phyloP scores from a whole-genome alignment of 1,140 invertebrate genomes.

The Plodia interpunctella region DNA sequence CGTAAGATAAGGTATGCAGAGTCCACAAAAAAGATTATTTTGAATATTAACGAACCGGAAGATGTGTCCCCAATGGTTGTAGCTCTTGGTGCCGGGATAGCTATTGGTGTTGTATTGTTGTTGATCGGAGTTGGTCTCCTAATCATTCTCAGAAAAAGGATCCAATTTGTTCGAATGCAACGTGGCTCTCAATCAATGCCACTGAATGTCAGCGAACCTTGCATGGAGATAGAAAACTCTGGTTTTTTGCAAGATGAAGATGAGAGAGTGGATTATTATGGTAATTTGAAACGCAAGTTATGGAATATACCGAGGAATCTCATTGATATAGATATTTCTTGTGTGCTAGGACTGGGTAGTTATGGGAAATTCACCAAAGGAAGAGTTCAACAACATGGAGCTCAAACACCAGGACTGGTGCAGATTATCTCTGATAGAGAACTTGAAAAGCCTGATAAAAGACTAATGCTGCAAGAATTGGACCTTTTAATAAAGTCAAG shows the following conservation, averaged over 20 bases:
- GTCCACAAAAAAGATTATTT: conserved; percentile 69
- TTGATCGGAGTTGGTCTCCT: conserved; percentile 64
- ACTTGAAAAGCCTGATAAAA: conserved; percentile 80
- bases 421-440: conserved; percentile 77
- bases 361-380: conserved; percentile 86
- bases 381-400: conserved; percentile 78
- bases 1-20: conserved; percentile 83
- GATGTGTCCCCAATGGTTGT: conserved; percentile 67
- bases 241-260: conserved; percentile 86
- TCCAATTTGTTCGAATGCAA: conserved; percentile 51
- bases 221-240: conserved; percentile 80
- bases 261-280: conserved; percentile 82
- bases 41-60: conserved; percentile 70
- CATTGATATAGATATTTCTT: conserved; percentile 81
- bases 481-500: conserved; percentile 83
- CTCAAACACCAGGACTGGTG: conserved; percentile 50
- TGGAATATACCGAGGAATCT: conserved; percentile 85
- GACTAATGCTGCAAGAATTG: conserved; percentile 84
- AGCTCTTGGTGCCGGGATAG: conserved; percentile 64
- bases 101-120: conserved; percentile 66
- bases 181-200: conserved; percentile 70
- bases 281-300: conserved; percentile 84
- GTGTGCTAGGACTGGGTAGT: conserved; percentile 83
- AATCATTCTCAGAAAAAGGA: conserved; percentile 64
- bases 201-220: conserved; percentile 74